Evolutionary conservation across 2,113 vertebrate species (phyloP), one percentile per base, ranked within the genome.

Genomic region (Peromyscus californicus): DNA sequence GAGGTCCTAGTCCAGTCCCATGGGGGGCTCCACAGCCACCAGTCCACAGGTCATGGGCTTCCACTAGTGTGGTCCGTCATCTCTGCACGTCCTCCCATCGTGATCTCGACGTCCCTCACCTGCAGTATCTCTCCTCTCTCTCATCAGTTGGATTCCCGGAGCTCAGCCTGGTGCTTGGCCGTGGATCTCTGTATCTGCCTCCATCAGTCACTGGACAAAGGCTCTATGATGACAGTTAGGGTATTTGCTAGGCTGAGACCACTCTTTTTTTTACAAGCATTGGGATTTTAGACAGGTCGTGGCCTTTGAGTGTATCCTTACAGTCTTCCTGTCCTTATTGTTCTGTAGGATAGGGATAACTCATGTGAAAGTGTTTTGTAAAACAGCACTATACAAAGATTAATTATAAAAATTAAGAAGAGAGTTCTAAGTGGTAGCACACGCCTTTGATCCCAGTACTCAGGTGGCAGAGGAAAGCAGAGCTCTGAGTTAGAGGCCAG

Each of bases 381-480:
- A 94, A 91, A 86, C 63, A 91, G 59, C 92, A 54, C 48, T 89
- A 48, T 51, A 19, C 31, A 86, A 84, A 88, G 65, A 78, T 82
- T 70, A 93, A 67, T 93, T 76, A 83, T 51, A 96, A 92, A 92
- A 94, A 92, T 78, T 83, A 54, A 24, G 42, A 89, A 90, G 70
- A 82, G 17, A 94, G 65, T 39, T 74, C n/a, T 39, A 74, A 74
- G 8, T 39, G 70, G 70, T 39, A 3, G 70, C n/a, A 74, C 19
- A 21, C 0, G 21, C n/a, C 17, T 39, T 39, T 74, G 21, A 74
- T 74, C 8, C 19, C 19, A 74, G 70, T 17, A 39, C 70, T 39
- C 3, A 1, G 17, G 19, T 10, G 36, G 69, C 36, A 22, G 70
- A 39, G n/a, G 19, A 17, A 74, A 39, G 69, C n/a, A 74, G 70